These are phyloP conservation scores for Urosaurus nigricauda DNA, from an alignment of 2,797 vertebrate species.

Conservation along the genomic window DNA sequence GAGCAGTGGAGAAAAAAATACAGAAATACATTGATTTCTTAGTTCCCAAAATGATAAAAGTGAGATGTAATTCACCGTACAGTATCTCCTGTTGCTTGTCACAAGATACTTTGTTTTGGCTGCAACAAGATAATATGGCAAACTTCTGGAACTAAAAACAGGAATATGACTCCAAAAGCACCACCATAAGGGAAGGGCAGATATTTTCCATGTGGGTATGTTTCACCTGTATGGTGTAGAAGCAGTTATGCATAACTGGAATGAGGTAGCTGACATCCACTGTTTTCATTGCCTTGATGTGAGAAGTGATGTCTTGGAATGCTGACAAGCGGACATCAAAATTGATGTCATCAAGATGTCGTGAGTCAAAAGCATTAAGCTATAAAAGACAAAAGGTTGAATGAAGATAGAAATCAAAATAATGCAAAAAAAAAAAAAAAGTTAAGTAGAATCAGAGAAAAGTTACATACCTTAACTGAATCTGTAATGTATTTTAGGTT, in stretches of 20 bases:
- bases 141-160: neutral
- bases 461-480: constrained; percentile 85
- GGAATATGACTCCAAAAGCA: neutral
- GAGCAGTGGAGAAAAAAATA: neutral
- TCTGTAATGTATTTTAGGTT: constrained; percentile 89
- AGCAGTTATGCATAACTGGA: constrained; percentile 92
- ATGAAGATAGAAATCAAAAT: neutral
- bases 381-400: constrained; percentile 62
- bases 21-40: neutral
- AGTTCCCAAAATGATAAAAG: neutral
- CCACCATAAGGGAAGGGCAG: neutral
- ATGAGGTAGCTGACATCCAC: constrained; percentile 89
- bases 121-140: neutral
- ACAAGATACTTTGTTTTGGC: neutral
- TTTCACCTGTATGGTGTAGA: constrained; percentile 92
- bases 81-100: neutral
- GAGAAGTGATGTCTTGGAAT: constrained; percentile 86
- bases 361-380: constrained; percentile 93
- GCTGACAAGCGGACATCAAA: constrained; percentile 91
- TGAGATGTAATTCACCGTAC: neutral
- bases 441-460: neutral
- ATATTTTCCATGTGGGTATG: constrained; percentile 23
- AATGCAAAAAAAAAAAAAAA: constrained; percentile 19
- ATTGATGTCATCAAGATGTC: constrained; percentile 93
- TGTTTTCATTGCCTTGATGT: constrained; percentile 86